Evolutionary conservation across 92 coral and sea anemone genomes (phyloP), one percentile per base, ranked within the genome.

Genomic region (Siderastrea siderea): DNA sequence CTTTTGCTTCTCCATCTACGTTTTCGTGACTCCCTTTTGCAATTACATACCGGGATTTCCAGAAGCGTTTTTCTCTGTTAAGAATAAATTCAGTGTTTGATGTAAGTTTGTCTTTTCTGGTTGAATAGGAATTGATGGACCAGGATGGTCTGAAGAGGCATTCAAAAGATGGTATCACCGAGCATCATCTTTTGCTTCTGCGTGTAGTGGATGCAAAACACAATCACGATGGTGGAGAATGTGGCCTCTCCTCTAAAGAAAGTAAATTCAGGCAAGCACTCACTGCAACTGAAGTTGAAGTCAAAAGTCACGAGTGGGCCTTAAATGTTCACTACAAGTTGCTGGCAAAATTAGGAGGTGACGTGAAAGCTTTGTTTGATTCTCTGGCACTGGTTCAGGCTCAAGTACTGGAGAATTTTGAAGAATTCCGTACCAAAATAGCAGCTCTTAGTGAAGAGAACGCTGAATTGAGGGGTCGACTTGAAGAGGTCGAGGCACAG

Each of bases 41-140:
- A 26, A 26, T 26, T 26, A 26, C 38, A 26, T 26, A 26, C 38
- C 38, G 38, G 38, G 38, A 26, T 26, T 26, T 26, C 38, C 38
- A 26, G 38, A 26, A 52, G 57, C 6, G 9, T 52, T 55, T 7
- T 55, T 55, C 61, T 8, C 2, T 55, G 1, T 0, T 0, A 55
- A 55, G 61, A 4, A 7, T 2, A 14, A 7, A 3, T 55, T 14
- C 61, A 55, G 2, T 2, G 61, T 2, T 11, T 55, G 61, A 55
- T 55, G 47, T 9, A 7, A 38, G 12, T 38, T 68, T 43, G 2
- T 38, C 1, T 67, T 38, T 68, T 4, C 47, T 55, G 8, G 43
- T 7, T 68, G 72, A 68, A 68, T 5, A 69, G 74, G 74, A 46
- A 47, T 47, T 69, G 26, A 69, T 69, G 74, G 50, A 46, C 74